Evolutionary conservation across 2,888 invertebrate genomes (phyloP).

Genomic region (Drosophila antonietae): DNA sequence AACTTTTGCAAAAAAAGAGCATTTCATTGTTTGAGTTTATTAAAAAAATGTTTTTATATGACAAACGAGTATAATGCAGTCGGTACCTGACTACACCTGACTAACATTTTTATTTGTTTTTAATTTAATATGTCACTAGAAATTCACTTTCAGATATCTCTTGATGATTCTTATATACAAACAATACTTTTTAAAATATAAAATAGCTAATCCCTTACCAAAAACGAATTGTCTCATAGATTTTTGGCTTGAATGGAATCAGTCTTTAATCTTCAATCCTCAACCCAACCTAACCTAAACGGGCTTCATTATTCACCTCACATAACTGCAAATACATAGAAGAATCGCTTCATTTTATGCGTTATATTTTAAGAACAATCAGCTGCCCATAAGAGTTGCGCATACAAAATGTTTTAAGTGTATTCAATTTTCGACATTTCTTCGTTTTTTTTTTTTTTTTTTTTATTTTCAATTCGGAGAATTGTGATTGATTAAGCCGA

Average conservation of each 20-base stretch:
- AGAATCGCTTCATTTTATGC: background rate
- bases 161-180: too few relatives aligned
- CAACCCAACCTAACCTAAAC: background rate
- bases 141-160: background rate
- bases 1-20: too few relatives aligned
- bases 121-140: background rate
- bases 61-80: too few relatives aligned
- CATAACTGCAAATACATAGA: background rate
- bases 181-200: too few relatives aligned
- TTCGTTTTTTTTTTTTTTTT: too few relatives aligned
- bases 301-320: background rate
- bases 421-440: background rate
- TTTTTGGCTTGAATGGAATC: background rate
- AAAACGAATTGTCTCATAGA: background rate
- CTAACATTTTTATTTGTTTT: background rate
- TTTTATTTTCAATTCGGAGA: conserved; percentile 24
- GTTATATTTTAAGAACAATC: background rate
- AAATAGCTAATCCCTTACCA: background rate
- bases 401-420: background rate
- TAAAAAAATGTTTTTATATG: too few relatives aligned
- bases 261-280: background rate
- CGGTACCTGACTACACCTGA: too few relatives aligned
- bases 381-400: background rate
- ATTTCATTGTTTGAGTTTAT: too few relatives aligned
- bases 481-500: conserved; percentile 47